Evolutionary conservation across 2,888 invertebrate species (phyloP).

Genomic region (Opisthograptis luteolata): DNA sequence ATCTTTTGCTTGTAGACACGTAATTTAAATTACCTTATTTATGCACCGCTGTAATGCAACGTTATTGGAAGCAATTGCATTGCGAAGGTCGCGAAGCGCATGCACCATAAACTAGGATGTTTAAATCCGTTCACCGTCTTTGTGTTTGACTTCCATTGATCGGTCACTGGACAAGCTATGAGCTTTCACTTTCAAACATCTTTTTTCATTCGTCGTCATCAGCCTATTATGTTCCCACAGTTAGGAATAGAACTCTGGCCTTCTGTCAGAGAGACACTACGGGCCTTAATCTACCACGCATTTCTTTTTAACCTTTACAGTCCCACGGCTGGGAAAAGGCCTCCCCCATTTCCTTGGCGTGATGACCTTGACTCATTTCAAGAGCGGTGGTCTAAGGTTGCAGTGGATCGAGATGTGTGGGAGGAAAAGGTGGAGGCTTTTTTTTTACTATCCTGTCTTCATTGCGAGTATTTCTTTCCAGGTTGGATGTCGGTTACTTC

Average conservation of each 20-base stretch:
- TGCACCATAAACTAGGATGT: constrained; percentile 50
- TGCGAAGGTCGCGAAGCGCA: constrained; percentile 46
- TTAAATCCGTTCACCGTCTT: constrained; percentile 48
- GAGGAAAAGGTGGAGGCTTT: no score
- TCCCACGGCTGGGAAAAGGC: no score
- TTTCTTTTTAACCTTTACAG: no score
- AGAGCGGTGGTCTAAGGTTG: neutral
- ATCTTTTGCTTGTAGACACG: neutral
- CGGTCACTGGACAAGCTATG: constrained; percentile 39
- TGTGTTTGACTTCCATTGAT: constrained; percentile 39
- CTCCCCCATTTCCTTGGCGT: no score
- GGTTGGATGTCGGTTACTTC: no score
- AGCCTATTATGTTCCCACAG: neutral
- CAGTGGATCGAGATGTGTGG: no score
- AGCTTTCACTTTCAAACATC: constrained; percentile 27
- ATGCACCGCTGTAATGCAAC: constrained; percentile 5
- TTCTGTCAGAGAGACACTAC: no score
- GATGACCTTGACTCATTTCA: no score
- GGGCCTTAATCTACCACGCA: no score
- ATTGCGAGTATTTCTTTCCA: no score
- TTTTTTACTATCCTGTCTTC: no score
- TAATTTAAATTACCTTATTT: constrained; percentile 10
- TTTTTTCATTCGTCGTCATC: neutral
- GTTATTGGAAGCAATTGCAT: constrained; percentile 17
- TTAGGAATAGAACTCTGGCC: no score